Evolutionary conservation across 1,140 invertebrate genomes (phyloP).

Genomic region (Ooceraea biroi): DNA sequence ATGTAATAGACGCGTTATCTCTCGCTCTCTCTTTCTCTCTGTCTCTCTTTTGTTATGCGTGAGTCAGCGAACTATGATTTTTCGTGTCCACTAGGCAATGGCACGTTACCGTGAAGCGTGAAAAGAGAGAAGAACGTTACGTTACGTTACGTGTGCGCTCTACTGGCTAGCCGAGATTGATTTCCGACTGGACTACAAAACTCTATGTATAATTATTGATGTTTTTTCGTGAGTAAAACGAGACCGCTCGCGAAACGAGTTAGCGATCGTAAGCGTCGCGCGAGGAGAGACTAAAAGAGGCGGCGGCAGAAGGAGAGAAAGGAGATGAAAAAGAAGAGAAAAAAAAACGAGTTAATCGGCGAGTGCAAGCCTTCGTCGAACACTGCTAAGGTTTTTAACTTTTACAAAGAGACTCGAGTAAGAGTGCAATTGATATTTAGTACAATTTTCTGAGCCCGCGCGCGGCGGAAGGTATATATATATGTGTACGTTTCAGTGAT

Average conservation of each 20-base stretch:
- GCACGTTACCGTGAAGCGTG: too few relatives aligned
- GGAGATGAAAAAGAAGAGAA: not conserved
- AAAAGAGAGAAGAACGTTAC: too few relatives aligned
- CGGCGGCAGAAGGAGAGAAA: not conserved
- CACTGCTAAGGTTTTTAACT: slow-evolving; percentile 70
- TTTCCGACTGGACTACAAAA: slow-evolving; percentile 35
- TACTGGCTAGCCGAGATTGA: slow-evolving; percentile 21
- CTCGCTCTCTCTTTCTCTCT: too few relatives aligned
- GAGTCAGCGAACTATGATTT: too few relatives aligned
- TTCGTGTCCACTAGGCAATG: too few relatives aligned
- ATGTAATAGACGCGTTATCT: slow-evolving; percentile 25
- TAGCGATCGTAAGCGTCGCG: slow-evolving; percentile 64
- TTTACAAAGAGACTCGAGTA: slow-evolving; percentile 65
- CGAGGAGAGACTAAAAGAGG: not conserved
- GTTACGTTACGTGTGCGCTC: not conserved
- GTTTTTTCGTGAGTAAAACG: slow-evolving; percentile 41
- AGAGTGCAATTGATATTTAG: slow-evolving; percentile 69
- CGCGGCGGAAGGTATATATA: slow-evolving; percentile 41
- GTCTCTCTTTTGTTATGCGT: too few relatives aligned
- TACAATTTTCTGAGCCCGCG: slow-evolving; percentile 63
- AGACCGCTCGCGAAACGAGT: slow-evolving; percentile 56
- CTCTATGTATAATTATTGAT: slow-evolving; percentile 53
- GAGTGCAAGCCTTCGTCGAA: slow-evolving; percentile 57
- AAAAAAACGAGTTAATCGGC: slow-evolving; percentile 64
- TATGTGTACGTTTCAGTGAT: slow-evolving; percentile 74